A percentile compares a stretch with the other conserved stretches of the same genome.
Conservation (phyloP, 2,888 invertebrate genomes). For the Lysandra coridon region DNA sequence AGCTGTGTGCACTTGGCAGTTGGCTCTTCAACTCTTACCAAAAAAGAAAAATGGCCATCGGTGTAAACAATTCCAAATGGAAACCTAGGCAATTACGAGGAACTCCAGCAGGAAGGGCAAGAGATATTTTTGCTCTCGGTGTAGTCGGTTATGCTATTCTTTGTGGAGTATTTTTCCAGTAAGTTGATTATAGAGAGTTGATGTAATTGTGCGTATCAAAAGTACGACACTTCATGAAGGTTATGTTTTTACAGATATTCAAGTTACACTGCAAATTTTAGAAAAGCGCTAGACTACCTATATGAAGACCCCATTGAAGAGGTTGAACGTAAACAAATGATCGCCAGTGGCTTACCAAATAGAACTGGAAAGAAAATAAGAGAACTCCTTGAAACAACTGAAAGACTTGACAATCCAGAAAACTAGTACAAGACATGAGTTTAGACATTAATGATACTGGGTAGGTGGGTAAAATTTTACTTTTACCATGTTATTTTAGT, state of each 20-base stretch:
- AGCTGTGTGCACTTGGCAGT: background rate
- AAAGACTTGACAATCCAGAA: constrained; percentile 56
- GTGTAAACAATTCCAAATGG: constrained; percentile 78
- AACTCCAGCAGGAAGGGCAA: constrained; percentile 80
- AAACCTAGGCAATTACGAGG: constrained; percentile 85
- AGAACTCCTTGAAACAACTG: constrained; percentile 51
- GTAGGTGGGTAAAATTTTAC: constrained; percentile 51
- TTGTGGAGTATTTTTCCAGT: constrained; percentile 74
- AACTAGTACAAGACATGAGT: constrained; percentile 55
- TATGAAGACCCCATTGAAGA: constrained; percentile 70
- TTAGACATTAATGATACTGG: constrained; percentile 45
- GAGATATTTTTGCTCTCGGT: constrained; percentile 77
- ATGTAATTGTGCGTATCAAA: background rate
- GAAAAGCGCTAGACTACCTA: constrained; percentile 52
- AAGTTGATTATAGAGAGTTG: constrained; percentile 47
- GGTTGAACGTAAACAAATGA: constrained; percentile 65
- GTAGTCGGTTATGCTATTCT: constrained; percentile 65
- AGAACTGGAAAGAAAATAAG: constrained; percentile 54
- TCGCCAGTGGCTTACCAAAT: constrained; percentile 58
- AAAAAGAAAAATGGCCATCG: constrained; percentile 67
- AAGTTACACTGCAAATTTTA: constrained; percentile 52
- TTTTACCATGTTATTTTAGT: constrained; percentile 14
- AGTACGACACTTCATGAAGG: background rate
- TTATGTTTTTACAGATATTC: constrained; percentile 54
- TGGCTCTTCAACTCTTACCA: background rate